Percentiles rank a stretch among this genome's conserved stretches.
Evolutionary conservation across 2,113 vertebrate genomes (phyloP).

Genomic region (Lampris incognitus): DNA sequence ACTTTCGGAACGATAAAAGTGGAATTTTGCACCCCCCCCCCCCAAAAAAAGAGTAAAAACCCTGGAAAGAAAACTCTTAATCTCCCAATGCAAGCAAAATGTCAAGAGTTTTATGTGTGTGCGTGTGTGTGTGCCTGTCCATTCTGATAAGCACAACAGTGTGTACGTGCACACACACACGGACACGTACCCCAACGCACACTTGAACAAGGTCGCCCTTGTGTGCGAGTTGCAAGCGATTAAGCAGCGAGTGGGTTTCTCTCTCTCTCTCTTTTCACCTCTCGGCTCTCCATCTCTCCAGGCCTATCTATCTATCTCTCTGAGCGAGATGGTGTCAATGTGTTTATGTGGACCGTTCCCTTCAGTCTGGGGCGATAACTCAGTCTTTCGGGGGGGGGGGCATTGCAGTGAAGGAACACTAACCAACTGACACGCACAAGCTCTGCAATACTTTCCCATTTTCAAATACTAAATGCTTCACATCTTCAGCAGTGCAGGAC

Average conservation of each 20-base stretch:
- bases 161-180: background rate
- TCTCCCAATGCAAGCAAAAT: no score
- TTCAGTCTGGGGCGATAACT: constrained; percentile 64
- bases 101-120: constrained; percentile 17
- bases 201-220: constrained; percentile 65
- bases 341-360: constrained; percentile 55
- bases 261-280: constrained; percentile 25
- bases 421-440: constrained; percentile 22
- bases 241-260: constrained; percentile 62
- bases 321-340: constrained; percentile 24
- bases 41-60: no score
- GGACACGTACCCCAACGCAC: background rate
- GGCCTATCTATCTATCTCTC: constrained; percentile 65
- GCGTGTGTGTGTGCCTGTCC: constrained; percentile 22
- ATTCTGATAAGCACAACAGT: constrained; percentile 23
- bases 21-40: background rate
- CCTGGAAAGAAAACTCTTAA: no score
- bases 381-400: constrained; percentile 31
- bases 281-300: constrained; percentile 45
- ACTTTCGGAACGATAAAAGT: no score
- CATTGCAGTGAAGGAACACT: constrained; percentile 37
- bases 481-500: constrained; percentile 10
- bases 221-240: constrained; percentile 60
- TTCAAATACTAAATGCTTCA: constrained; percentile 34
- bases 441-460: background rate